Evolutionary conservation across 2,113 vertebrate species (phyloP).

Genomic region (Aptenodytes patagonicus): DNA sequence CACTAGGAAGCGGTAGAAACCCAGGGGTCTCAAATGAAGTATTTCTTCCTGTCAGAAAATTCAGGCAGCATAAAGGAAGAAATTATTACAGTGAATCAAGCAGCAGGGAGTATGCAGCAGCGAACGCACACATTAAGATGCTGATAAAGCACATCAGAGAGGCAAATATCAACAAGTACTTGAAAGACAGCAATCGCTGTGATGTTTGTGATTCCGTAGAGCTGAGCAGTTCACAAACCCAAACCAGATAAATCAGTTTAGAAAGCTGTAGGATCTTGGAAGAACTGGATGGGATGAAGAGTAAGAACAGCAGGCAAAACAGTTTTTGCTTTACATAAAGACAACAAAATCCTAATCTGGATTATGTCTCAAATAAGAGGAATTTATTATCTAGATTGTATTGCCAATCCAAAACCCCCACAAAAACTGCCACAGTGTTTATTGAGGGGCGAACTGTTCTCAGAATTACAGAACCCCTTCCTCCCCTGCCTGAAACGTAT

Average conservation of each 20-base stretch:
- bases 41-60: neutral
- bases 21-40: neutral
- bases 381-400: neutral
- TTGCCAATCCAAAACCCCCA: neutral
- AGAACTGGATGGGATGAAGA: neutral
- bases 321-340: neutral
- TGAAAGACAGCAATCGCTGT: neutral
- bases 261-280: neutral
- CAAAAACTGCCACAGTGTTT: neutral
- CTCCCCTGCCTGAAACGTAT: neutral
- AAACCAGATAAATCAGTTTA: neutral
- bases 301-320: neutral
- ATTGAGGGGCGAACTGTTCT: neutral
- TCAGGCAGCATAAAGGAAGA: neutral
- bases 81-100: neutral
- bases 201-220: neutral
- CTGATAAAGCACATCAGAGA: neutral
- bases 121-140: neutral
- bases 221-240: neutral
- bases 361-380: neutral
- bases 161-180: neutral
- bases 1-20: neutral
- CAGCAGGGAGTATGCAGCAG: neutral
- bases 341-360: neutral
- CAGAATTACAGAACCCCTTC: neutral